These are phyloP conservation scores for Smittia sp. DNA, from an alignment of 2,888 invertebrate species.

Conservation along the genomic window DNA sequence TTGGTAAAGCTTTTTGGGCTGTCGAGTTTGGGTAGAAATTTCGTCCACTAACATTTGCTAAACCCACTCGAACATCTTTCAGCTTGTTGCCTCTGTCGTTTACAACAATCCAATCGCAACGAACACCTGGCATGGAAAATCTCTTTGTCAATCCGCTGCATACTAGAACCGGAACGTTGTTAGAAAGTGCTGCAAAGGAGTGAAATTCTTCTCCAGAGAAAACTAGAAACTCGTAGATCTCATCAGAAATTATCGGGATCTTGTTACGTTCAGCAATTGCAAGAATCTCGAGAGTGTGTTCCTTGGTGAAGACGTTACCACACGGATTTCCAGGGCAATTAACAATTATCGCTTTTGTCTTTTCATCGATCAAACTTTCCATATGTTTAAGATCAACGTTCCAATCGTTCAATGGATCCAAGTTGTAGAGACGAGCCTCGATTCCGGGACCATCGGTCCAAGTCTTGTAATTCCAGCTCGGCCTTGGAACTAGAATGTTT, in stretches of 20 bases:
- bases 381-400: slow-evolving; percentile 84
- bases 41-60: slow-evolving; percentile 72
- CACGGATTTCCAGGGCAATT: slow-evolving; percentile 99
- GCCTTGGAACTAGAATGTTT: slow-evolving; percentile 89
- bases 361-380: slow-evolving; percentile 82
- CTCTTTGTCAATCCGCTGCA: slow-evolving; percentile 95
- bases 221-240: slow-evolving; percentile 95
- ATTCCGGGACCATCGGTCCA: slow-evolving; percentile 82
- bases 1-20: slow-evolving; percentile 85
- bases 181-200: slow-evolving; percentile 80
- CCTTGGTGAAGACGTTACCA: slow-evolving; percentile 86
- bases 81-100: slow-evolving; percentile 67
- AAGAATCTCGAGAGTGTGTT: slow-evolving; percentile 79
- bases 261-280: slow-evolving; percentile 73
- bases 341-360: slow-evolving; percentile 86
- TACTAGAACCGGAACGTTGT: slow-evolving; percentile 85
- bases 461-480: slow-evolving; percentile 77
- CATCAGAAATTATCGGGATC: slow-evolving; percentile 95
- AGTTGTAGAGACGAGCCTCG: slow-evolving; percentile 71
- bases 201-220: slow-evolving; percentile 78
- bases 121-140: slow-evolving; percentile 97
- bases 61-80: slow-evolving; percentile 51
- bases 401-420: slow-evolving; percentile 78
- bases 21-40: slow-evolving; percentile 90
- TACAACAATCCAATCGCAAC: slow-evolving; percentile 94